Percentiles rank a stretch among this genome's conserved stretches.
Conservation (phyloP, 2,888 invertebrate genomes). For the Sesia apiformis region DNA sequence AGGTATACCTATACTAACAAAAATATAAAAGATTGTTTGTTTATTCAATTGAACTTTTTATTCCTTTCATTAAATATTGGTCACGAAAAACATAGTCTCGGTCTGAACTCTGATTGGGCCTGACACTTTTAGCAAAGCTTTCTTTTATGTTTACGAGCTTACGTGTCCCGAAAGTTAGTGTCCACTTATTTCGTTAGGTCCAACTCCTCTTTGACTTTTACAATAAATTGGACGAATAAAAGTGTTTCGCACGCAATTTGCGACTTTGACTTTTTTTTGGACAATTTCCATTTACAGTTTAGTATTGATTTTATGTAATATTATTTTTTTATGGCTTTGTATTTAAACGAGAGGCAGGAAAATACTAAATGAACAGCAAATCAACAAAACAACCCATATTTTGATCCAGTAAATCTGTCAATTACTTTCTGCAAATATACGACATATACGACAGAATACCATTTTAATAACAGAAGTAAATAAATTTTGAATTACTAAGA, state of each 20-base stretch:
- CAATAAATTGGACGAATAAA: slow-evolving; percentile 4
- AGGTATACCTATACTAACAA: too few species aligned
- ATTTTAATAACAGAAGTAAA: too few species aligned
- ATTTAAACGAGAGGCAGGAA: too few species aligned
- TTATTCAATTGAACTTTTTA: not conserved
- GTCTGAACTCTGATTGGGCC: slow-evolving; percentile 29
- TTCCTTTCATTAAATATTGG: slow-evolving; percentile 5
- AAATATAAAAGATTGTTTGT: not conserved
- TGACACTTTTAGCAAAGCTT: slow-evolving; percentile 38
- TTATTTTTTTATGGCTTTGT: too few species aligned
- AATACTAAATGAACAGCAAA: too few species aligned
- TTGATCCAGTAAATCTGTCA: too few species aligned
- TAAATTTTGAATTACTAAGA: too few species aligned
- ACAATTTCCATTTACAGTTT: too few species aligned
- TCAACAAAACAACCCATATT: too few species aligned
- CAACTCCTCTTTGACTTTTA: slow-evolving; percentile 12
- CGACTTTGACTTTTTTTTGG: not conserved
- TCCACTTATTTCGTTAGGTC: slow-evolving; percentile 2
- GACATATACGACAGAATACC: too few species aligned
- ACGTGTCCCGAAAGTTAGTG: slow-evolving; percentile 40
- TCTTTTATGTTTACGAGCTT: slow-evolving; percentile 48
- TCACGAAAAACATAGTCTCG: slow-evolving; percentile 26
- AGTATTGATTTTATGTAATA: too few species aligned
- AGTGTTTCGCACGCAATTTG: not conserved
- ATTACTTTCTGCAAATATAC: too few species aligned